Evolutionary conservation across 2,888 invertebrate species (phyloP).

Genomic region (Clanis bilineata): DNA sequence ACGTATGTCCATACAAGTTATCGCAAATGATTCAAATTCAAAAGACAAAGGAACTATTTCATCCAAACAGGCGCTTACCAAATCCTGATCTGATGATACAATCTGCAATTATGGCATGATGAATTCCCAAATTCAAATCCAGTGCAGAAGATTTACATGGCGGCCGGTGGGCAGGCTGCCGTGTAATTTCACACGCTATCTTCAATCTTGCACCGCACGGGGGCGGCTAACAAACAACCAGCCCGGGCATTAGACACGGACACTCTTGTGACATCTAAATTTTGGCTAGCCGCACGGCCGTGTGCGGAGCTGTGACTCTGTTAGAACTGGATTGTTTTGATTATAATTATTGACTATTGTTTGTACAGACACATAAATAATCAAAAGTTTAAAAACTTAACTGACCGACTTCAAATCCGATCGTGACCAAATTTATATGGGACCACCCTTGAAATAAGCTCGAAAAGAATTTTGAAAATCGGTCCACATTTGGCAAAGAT

Average conservation of each 20-base stretch:
- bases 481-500: too few species aligned
- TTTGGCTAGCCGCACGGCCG: constrained; percentile 67
- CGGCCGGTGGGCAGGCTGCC: constrained; percentile 1
- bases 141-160: constrained; percentile 16
- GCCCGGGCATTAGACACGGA: constrained; percentile 9
- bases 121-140: constrained; percentile 17
- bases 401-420: too few species aligned
- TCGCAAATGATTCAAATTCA: neutral
- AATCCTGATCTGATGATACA: neutral
- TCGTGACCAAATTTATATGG: too few species aligned
- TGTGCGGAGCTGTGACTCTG: constrained; percentile 22
- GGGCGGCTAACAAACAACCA: constrained; percentile 72
- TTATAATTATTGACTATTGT: neutral
- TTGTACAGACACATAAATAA: too few species aligned
- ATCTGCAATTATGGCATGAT: constrained; percentile 15
- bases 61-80: neutral
- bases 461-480: too few species aligned
- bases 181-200: constrained; percentile 60
- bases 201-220: constrained; percentile 71
- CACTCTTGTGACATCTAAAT: constrained; percentile 80
- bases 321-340: constrained; percentile 35
- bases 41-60: neutral
- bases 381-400: too few species aligned
- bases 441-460: too few species aligned
- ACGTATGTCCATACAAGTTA: too few species aligned